These are phyloP conservation scores for Opisthograptis luteolata DNA, from an alignment of 2,888 invertebrate genomes.

Conservation along the genomic window DNA sequence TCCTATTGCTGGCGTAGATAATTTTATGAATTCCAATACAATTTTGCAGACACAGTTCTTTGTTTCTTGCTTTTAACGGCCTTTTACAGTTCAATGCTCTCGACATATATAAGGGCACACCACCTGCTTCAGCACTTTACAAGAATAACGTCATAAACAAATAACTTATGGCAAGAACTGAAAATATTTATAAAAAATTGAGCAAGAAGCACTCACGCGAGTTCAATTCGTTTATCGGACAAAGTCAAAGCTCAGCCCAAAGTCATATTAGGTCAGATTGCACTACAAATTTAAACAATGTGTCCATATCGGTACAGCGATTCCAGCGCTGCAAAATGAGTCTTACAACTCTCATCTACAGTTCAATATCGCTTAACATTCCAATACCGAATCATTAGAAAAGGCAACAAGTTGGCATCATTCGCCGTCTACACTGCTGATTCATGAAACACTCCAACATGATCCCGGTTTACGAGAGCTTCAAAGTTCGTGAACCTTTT, in stretches of 20 bases:
- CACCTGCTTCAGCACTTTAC: constrained; percentile 18
- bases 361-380: background rate
- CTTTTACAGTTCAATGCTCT: constrained; percentile 22
- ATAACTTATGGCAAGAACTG: background rate
- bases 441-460: constrained; percentile 12
- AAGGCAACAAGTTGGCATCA: constrained; percentile 33
- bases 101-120: constrained; percentile 13
- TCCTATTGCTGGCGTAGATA: background rate
- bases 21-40: too few relatives aligned
- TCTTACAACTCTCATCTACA: background rate
- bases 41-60: constrained; percentile 2
- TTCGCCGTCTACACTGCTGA: constrained; percentile 18
- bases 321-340: constrained; percentile 2
- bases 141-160: background rate
- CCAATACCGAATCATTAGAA: constrained; percentile 8
- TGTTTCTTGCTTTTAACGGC: constrained; percentile 3
- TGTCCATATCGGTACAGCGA: background rate
- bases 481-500: constrained; percentile 22
- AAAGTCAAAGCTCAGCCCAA: constrained; percentile 8
- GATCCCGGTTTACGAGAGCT: constrained; percentile 17
- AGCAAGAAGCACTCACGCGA: too few relatives aligned
- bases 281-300: constrained; percentile 2
- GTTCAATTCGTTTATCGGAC: constrained; percentile 3
- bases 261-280: constrained; percentile 15
- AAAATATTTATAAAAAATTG: too few relatives aligned